Evolutionary conservation across 2,888 invertebrate genomes (phyloP).

Genomic region (Polia nebulosa): DNA sequence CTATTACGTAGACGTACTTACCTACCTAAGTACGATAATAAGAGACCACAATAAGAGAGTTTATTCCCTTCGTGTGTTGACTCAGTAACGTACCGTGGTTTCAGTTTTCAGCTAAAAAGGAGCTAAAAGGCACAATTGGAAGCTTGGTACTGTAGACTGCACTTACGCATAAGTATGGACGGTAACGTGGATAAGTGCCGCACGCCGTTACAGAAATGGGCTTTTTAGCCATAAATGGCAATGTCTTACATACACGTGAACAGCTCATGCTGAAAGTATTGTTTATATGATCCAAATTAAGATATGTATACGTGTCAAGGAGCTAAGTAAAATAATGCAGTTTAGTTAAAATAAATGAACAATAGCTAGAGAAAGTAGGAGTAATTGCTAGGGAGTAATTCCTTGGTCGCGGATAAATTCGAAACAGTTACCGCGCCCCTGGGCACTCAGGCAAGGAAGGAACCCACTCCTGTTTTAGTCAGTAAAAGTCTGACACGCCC

Average conservation of each 20-base stretch:
- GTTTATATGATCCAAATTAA: background rate
- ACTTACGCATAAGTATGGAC: slow-evolving; percentile 16
- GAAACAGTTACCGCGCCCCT: no score
- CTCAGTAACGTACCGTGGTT: background rate
- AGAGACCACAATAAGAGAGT: background rate
- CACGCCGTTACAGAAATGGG: background rate
- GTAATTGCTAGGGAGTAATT: no score
- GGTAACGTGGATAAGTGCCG: slow-evolving; percentile 5
- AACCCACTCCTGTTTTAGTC: no score
- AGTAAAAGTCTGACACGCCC: no score
- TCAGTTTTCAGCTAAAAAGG: background rate
- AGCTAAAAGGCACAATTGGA: slow-evolving; percentile 11
- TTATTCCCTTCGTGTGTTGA: background rate
- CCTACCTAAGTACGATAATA: background rate
- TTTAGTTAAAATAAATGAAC: no score
- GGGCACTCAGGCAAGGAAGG: no score
- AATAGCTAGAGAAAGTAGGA: no score
- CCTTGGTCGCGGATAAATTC: no score
- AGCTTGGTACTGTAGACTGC: slow-evolving; percentile 6
- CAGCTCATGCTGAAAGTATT: background rate
- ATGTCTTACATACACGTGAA: background rate
- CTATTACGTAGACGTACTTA: no score
- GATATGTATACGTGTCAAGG: background rate
- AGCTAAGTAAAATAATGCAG: background rate
- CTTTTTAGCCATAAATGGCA: background rate